Evolutionary conservation across 2,797 vertebrate species (phyloP), one percentile per base, ranked within the genome.

Genomic region (Trematocara caparti): DNA sequence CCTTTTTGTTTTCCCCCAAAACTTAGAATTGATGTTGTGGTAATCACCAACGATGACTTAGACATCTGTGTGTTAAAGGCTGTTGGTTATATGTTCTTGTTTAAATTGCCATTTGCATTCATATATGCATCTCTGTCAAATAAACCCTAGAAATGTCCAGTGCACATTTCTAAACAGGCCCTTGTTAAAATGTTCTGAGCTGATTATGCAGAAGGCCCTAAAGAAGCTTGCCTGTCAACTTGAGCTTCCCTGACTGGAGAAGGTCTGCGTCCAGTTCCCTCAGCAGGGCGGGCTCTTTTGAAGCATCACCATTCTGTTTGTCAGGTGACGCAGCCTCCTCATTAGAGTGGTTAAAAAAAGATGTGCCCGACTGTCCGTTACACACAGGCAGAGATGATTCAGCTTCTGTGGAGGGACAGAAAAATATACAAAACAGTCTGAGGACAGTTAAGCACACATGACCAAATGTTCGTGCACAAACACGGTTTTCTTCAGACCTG

Each of bases 231-330:
- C 96, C 96, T 88, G 95, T 95, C 75, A 96, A 72, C 80, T 92
- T 93, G 4, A 97, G 86, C 83, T 91, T 95, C 83, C 95, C 96
- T 5, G 96, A 95, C 76, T 95, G 94, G 59, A 97, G 94, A 45
- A 96, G 90, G 14, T 92, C 91, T 6, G 89, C 15, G 36, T 96
- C 86, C 81, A 96, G 82, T 17, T 96, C 94, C 77, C 91, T 91
- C 2, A 97, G 92, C 34, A 94, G 88, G 1, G 78, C 81, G n/a
- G 93, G 88, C 3, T 90, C 83, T 86, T 92, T 88, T 4, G 51
- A 66, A 13, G 76, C 27, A 47, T 81, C 57, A 40, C 83, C 88
- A 4, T 92, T 93, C 24, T 86, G 73, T 32, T 93, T 89, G 50
- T 88, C 92, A 24, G 90, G 53, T 48, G 90, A n/a, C 24, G 6